Evolutionary conservation across 2,113 vertebrate genomes (phyloP), one percentile per base, ranked within the genome.

Genomic region (Rhizomys pruinosus): DNA sequence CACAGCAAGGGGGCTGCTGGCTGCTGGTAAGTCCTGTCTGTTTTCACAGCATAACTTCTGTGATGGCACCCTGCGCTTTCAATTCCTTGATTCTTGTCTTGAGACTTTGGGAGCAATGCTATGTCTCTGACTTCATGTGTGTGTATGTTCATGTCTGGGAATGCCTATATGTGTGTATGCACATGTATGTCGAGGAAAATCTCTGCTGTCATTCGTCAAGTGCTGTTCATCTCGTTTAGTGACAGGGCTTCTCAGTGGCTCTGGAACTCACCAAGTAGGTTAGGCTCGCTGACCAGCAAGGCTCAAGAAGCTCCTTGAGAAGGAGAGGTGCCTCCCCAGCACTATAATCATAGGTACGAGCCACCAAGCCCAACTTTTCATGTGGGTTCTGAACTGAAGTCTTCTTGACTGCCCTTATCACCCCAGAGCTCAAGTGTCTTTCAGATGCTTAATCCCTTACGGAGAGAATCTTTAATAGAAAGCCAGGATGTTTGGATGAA

Each of bases 1-100:
- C 1, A 2, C 8, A 16, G 42, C 20, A 12, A 1, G 8, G 19
- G n/a, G 3, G 34, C 66, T 4, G 37, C 5, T 7, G 32, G 32
- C 16, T 32, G 29, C 63, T 59, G 22, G n/a, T 55, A 69, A 80
- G 55, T 74, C 68, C n/a, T 20, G 8, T 77, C 52, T 66, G 73
- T 82, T 47, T 82, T 89, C 29, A n/a, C 15, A 89, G 25, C 9
- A 42, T 11, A 39, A 32, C 1, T 12, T 2, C 1, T 61, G 37
- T 1, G n/a, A 34, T 15, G 23, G 22, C 8, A 5, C 20, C 69
- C 55, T 6, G 1, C 1, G 1, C 37, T 17, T 68, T 82, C 27
- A 66, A 37, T 90, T 84, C 63, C 64, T 19, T 27, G 7, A 89
- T 39, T 17, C 61, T 71, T 37, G 16, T 57, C 74, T 81, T 39